Percentiles rank a stretch among this genome's conserved stretches.
phyloP scores from a whole-genome alignment of 2,113 vertebrate species.

The Turnix velox region DNA sequence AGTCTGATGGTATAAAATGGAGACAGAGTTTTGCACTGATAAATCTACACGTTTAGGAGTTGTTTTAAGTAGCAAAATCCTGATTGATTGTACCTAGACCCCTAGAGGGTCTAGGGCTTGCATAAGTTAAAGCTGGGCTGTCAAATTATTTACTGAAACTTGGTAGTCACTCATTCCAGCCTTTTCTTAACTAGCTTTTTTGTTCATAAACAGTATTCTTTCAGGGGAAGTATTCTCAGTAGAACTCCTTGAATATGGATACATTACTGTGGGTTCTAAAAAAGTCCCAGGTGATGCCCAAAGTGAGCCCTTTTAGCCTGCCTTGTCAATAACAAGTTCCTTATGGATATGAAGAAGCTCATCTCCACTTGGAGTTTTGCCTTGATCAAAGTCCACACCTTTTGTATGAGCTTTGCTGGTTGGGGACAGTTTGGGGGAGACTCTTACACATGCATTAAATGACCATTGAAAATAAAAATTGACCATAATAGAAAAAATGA shows the following conservation, averaged over 20 bases:
- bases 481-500: background rate
- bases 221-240: background rate
- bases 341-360: rapidly evolving
- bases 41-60: background rate
- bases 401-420: background rate
- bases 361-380: background rate
- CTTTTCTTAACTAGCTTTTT: background rate
- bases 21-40: background rate
- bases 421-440: background rate
- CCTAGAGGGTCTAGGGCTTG: background rate
- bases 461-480: background rate
- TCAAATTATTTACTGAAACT: background rate
- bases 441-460: background rate
- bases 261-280: background rate
- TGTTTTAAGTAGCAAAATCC: background rate
- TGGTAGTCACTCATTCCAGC: background rate
- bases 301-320: background rate
- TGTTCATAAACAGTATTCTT: background rate
- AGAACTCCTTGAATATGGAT: background rate
- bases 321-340: background rate
- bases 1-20: background rate
- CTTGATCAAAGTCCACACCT: background rate
- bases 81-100: background rate
- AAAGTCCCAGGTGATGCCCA: background rate
- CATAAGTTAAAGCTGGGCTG: background rate